Base-by-base conservation (phyloP, 2,888 invertebrate species). In the Plebejus anna region DNA sequence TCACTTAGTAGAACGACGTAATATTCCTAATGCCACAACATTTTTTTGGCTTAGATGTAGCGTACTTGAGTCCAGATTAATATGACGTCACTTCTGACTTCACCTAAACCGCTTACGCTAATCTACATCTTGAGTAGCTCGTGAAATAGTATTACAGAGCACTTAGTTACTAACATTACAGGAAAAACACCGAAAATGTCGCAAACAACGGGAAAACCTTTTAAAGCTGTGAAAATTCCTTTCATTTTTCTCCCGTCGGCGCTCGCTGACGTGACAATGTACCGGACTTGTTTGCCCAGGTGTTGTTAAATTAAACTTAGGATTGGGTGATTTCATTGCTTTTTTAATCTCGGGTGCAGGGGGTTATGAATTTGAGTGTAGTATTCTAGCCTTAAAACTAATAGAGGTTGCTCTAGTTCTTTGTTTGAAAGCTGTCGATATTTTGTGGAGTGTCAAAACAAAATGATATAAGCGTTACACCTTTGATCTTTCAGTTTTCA, bases 141-240 rank as follows among this genome's bases (percentile, higher is more conserved):
- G 66, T 36, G 13, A 66, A 66, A 66, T 66, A 66, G 66, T 66
- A 66, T 66, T 66, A 66, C 13, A 32, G 13, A 1, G 66, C 66
- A 66, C 66, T 66, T 66, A 66, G 66, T 36, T 66, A 66, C 32
- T 36, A 66, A 13, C 66, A 32, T 66, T 36, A 66, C 32, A 66
- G 66, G 66, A 66, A 66, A 32, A 66, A 36, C 32, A 66, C 66
- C 66, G 32, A 66, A 66, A 66, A 66, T 66, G 66, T 66, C 66
- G 32, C 66, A 36, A 66, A 66, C 66, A 66, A 66, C 32, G 66
- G 28, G 28, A 22, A 22, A 66, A 66, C 66, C 66, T 66, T 66
- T 66, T 36, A 66, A 66, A 66, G 32, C 66, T 66, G 66, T 66
- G 66, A 11, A 66, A 66, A 66, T 66, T 66, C 66, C 66, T 66